Percentiles rank a stretch among this genome's conserved stretches.
These are phyloP conservation scores for Nomada fucata DNA, from an alignment of 2,888 invertebrate species.

Conservation along the genomic window DNA sequence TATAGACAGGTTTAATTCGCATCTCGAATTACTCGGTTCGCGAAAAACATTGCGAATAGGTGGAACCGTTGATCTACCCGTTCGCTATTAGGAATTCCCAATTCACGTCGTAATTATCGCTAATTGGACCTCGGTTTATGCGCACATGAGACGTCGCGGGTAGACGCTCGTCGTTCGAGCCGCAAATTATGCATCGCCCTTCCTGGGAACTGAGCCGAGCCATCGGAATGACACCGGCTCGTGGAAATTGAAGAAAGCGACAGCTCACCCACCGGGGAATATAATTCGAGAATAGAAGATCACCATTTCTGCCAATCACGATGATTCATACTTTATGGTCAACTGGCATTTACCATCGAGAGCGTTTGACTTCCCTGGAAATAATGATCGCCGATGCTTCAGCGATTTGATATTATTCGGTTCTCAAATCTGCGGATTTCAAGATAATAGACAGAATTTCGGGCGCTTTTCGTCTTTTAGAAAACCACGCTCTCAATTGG, in stretches of 20 bases:
- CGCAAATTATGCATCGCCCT: slow-evolving; percentile 75
- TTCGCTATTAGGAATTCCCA: slow-evolving; percentile 76
- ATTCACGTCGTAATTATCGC: slow-evolving; percentile 80
- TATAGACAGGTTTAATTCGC: slow-evolving; percentile 70
- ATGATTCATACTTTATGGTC: slow-evolving; percentile 6
- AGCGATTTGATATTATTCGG: too few species aligned
- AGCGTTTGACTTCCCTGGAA: not conserved
- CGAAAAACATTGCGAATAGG: slow-evolving; percentile 69
- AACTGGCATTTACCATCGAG: not conserved
- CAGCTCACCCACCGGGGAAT: not conserved
- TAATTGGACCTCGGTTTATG: slow-evolving; percentile 80
- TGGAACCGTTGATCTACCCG: slow-evolving; percentile 14
- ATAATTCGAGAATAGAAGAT: slow-evolving; percentile 26
- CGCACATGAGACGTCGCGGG: slow-evolving; percentile 70
- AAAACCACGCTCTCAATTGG: too few species aligned
- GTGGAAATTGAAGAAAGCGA: slow-evolving; percentile 18
- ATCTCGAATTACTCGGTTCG: slow-evolving; percentile 67
- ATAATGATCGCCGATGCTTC: not conserved
- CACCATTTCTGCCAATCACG: slow-evolving; percentile 15
- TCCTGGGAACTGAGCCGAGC: slow-evolving; percentile 24
- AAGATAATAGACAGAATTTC: too few species aligned
- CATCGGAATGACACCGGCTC: slow-evolving; percentile 38
- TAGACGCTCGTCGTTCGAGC: slow-evolving; percentile 71
- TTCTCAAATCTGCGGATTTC: too few species aligned
- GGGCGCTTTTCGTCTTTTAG: too few species aligned